These are phyloP conservation scores for Chouioia cunea DNA, from an alignment of 2,888 invertebrate genomes.

Conservation along the genomic window DNA sequence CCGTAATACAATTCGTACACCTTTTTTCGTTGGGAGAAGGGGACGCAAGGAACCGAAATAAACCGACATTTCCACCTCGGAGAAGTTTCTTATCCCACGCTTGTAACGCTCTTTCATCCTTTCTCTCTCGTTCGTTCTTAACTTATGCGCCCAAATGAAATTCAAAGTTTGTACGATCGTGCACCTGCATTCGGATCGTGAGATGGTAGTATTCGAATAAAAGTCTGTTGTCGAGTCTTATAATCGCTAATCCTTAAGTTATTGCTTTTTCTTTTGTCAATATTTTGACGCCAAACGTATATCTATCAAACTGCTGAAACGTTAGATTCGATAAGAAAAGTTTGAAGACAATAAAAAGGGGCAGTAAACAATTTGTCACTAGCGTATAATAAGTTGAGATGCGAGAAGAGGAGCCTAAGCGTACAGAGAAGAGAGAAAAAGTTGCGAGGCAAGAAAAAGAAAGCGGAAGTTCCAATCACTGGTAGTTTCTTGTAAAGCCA, in stretches of 20 bases:
- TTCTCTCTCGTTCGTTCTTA: constrained; percentile 8
- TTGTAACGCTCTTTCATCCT: constrained; percentile 43
- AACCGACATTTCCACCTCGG: constrained; percentile 33
- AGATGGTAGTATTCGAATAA: background rate
- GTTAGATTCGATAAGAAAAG: no score
- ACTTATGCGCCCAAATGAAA: constrained; percentile 46
- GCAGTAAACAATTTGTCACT: no score
- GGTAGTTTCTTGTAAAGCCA: constrained; percentile 13
- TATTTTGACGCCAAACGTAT: no score
- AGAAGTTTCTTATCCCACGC: constrained; percentile 42
- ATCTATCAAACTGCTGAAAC: no score
- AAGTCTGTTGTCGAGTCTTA: no score
- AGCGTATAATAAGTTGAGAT: background rate
- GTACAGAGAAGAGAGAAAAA: background rate
- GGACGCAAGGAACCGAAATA: constrained; percentile 22
- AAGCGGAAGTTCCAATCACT: constrained; percentile 8
- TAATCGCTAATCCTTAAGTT: no score
- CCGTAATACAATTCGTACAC: constrained; percentile 21
- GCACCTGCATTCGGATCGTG: constrained; percentile 43
- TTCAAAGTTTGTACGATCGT: constrained; percentile 46
- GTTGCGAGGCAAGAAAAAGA: no score
- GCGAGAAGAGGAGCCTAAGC: background rate
- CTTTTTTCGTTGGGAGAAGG: constrained; percentile 12
- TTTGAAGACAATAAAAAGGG: no score
- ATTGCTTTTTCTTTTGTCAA: no score